Evolutionary conservation across 30 jellyfish, hydroid and myxozoan genomes (phyloP).

Genomic region (Aurelia aurita): DNA sequence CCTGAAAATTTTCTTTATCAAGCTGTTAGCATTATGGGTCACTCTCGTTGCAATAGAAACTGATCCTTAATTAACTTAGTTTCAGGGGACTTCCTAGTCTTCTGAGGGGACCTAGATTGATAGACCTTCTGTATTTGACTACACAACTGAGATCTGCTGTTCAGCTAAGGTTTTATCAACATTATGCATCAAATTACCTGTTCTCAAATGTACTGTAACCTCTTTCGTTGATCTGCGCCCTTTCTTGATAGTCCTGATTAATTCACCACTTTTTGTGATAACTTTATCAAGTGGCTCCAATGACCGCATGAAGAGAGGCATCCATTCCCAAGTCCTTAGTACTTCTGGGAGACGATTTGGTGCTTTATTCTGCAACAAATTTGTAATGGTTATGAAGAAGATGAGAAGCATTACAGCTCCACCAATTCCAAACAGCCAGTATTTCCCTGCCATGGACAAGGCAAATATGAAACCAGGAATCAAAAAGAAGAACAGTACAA

Average conservation of each 20-base stretch:
- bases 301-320: constrained; percentile 81
- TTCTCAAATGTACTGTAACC: constrained; percentile 27
- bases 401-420: constrained; percentile 36
- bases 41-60: no score
- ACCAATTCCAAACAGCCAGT: constrained; percentile 63
- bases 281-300: constrained; percentile 89
- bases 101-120: no score
- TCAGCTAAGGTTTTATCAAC: constrained; percentile 34
- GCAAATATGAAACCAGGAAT: constrained; percentile 79
- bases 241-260: constrained; percentile 13
- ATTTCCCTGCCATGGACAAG: constrained; percentile 85
- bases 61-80: no score
- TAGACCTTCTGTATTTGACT: neutral
- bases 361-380: constrained; percentile 67
- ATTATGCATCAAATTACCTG: constrained; percentile 42
- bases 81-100: no score
- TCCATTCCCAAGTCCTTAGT: constrained; percentile 90
- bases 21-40: no score
- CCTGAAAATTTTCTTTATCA: no score
- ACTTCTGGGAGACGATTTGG: constrained; percentile 57
- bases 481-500: constrained; percentile 75
- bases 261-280: constrained; percentile 32
- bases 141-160: no score
- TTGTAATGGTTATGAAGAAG: constrained; percentile 54
- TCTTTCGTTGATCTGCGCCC: constrained; percentile 19